These are phyloP conservation scores for Achroia grisella DNA, from an alignment of 1,140 invertebrate genomes.

Conservation along the genomic window DNA sequence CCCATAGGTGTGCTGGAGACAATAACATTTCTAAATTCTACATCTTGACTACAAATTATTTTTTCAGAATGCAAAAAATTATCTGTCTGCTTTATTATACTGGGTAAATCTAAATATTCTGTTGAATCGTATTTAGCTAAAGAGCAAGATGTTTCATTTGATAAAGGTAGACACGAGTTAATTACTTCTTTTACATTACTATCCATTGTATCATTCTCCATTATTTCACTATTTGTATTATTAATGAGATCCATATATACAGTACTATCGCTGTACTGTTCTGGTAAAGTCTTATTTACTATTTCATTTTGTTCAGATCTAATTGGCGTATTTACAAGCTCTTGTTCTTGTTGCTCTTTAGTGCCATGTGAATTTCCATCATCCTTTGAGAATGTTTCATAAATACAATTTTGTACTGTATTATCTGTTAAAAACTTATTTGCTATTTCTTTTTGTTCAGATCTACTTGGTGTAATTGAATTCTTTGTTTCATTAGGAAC, in stretches of 20 bases:
- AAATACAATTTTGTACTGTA: conserved; percentile 10
- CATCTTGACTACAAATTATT: conserved; percentile 23
- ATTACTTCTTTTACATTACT: conserved; percentile 33
- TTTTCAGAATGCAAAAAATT: conserved; percentile 50
- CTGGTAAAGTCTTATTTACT: conserved; percentile 3
- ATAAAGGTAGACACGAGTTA: conserved; percentile 25
- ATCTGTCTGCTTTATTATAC: conserved; percentile 40
- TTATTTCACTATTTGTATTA: conserved; percentile 27
- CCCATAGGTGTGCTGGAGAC: conserved; percentile 49
- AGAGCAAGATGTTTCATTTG: conserved; percentile 21
- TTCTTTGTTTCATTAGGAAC: conserved; percentile 9
- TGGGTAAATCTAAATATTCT: conserved; percentile 56
- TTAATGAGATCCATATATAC: conserved; percentile 56
- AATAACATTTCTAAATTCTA: conserved; percentile 24
- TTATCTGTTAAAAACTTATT: no score
- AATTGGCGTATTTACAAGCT: no score
- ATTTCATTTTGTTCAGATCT: conserved; percentile 15
- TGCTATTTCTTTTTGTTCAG: no score
- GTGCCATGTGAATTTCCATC: conserved; percentile 13
- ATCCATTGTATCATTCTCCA: conserved; percentile 27
- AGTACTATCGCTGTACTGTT: conserved; percentile 28
- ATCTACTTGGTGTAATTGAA: no score
- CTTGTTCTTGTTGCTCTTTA: no score
- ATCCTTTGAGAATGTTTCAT: not conserved
- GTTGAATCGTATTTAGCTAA: conserved; percentile 48